Base-by-base conservation (phyloP, 2,113 vertebrate genomes). In the Phaethornis superciliosus region DNA sequence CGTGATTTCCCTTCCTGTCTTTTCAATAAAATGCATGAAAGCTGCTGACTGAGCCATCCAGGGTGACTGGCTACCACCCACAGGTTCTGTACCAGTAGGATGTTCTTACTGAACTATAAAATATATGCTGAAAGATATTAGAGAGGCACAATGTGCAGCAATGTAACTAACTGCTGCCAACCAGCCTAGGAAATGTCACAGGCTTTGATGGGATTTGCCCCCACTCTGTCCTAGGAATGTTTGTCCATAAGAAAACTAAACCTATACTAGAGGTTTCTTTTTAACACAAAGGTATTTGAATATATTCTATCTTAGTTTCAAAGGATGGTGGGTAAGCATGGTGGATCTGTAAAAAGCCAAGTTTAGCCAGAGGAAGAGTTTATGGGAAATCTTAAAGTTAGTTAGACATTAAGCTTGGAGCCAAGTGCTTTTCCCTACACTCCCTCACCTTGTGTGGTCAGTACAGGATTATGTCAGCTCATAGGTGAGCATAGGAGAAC, bases 401-500 rank as follows among this genome's bases (percentile, higher is more conserved):
- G 42, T 7, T 20, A 63, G 56, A 35, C 27, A 32, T 23, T 33
- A 54, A 81, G 80, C 10, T 55, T 77, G 63, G 23, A 78, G 49
- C 22, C 2, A 12, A 49, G 47, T 91, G 14, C 15, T 75, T 74
- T 78, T 7, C 33, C n/a, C n/a, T 30, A 9, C 20, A 23, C 13
- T 64, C 1, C 23, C 24, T 40, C n/a, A 70, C 20, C 5, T 52
- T 2, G 0, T 0, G 0, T 64, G 37, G 58, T 64, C 33, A 11
- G 21, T 11, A 15, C 14, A 44, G 67, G 33, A 5, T 65, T 16
- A 6, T 49, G 67, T n/a, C 64, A 94, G 59, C 60, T 54, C 6
- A 0, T 15, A 44, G 17, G 7, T 7, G 32, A 92, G 37, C 17
- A 1, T 51, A 18, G 26, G 81, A 70, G 16, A 67, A 15, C 47